Evolutionary conservation across 2,113 vertebrate genomes (phyloP).

Genomic region (Malurus alboscapulatus): DNA sequence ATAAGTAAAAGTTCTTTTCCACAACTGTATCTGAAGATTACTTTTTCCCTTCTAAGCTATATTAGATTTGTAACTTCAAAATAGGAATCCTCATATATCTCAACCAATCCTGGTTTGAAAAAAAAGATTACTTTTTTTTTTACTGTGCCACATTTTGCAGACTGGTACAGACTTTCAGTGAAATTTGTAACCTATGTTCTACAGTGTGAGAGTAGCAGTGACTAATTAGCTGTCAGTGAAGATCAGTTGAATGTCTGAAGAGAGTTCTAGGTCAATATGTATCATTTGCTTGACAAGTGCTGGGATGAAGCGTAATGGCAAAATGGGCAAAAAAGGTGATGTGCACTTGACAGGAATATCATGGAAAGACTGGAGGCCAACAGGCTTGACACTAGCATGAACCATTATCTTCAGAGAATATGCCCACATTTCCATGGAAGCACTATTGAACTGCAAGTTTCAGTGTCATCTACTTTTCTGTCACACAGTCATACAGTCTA

Average conservation of each 20-base stretch:
- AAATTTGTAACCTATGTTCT: background rate
- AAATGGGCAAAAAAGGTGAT: background rate
- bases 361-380: background rate
- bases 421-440: background rate
- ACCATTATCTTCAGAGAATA: background rate
- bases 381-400: background rate
- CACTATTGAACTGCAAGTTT: background rate
- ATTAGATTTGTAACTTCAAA: background rate
- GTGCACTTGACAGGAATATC: background rate
- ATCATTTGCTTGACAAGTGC: background rate
- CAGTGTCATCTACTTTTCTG: background rate
- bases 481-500: background rate
- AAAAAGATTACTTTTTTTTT: background rate
- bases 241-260: background rate
- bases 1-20: background rate
- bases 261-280: background rate
- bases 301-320: background rate
- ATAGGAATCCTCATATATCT: background rate
- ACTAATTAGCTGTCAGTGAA: background rate
- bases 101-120: background rate
- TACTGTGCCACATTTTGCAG: background rate
- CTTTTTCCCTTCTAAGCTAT: background rate
- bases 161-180: background rate
- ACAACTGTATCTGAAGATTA: background rate
- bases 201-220: background rate